Evolutionary conservation across 2,113 vertebrate genomes (phyloP), one percentile per base, ranked within the genome.

Genomic region (Protomyctophum bolini): DNA sequence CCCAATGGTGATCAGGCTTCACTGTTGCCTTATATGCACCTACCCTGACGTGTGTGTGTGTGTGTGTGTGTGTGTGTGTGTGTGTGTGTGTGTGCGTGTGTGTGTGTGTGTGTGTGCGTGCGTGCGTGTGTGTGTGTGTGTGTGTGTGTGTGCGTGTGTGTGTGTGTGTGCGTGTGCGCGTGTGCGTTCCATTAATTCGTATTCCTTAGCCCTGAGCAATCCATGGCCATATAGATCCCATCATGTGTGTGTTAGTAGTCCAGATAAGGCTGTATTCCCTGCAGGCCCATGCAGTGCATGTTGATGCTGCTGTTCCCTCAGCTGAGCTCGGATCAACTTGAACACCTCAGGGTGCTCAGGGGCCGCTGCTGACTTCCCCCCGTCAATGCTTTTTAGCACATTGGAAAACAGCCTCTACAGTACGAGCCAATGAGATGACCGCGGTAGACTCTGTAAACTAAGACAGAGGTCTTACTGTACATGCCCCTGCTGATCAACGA

Each of bases 241-340:
- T 91, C 87, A 73, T 83, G 88, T 87, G 86, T 88, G 86, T 68
- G 63, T 89, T 77, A 63, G 46, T 41, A 69, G 74, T 68, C 54
- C 66, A 74, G 84, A 83, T 75, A 80, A 80, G 76, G 79, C 86
- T 59, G 60, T 46, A 4, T 56, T 81, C 80, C 80, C 81, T 62
- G 7, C 61, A 66, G 86, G 76, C 77, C 41, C 21, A 21, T 14
- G 7, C 21, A 21, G 77, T 68, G 73, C 75, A 73, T 77, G 75
- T 75, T 81, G 81, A 85, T 80, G 83, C 76, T 76, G 77, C 78
- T 59, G 49, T 82, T 68, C 82, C 66, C 75, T n/a, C 75, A 66
- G 63, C 75, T 21, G 73, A 66, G 63, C 47, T 54, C 15, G 54
- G 59, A 73, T 73, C 63, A 11, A 67, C 65, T 73, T 60, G 47